Evolutionary conservation across 2,888 invertebrate genomes (phyloP), one percentile per base, ranked within the genome.

Genomic region (Drosophila ezoana): DNA sequence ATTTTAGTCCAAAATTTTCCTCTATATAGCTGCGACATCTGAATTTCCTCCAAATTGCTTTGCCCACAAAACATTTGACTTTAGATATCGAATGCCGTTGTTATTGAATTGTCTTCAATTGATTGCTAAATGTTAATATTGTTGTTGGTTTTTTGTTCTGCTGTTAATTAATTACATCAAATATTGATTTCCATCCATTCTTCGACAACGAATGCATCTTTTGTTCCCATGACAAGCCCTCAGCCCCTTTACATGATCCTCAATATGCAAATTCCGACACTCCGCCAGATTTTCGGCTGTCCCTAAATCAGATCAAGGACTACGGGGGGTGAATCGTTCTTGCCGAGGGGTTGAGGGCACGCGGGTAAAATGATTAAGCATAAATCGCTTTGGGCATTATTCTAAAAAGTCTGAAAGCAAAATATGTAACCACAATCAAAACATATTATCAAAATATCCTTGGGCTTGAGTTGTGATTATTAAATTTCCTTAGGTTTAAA

Each of bases 141-240:
- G 80, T 73, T 85, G 77, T 72, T 72, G 69, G 63, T 66, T 77
- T 69, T 53, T 6, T 9, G n/a, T 35, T 37, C 16, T 76, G 79
- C 76, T 75, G 73, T 86, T 89, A 89, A 86, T 89, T 86, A 89
- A 86, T 89, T 89, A 89, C 80, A 78, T 85, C 89, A 89, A 89
- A 89, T 86, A 87, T 89, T 86, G 89, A 86, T 89, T 85, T 77
- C 69, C 33, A 71, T 63, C 75, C 69, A 77, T 86, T 87, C 80
- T 84, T 64, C 13, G 64, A 47, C 45, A 48, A 47, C 70, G 66
- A 70, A 76, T 73, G 72, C 73, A 53, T 67, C 85, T 60, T 87
- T 86, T 86, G 89, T 86, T 89, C 86, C 85, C 86, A 86, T 89
- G 89, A 74, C 87, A 81, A 66, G 68, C 76, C 88, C 88, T 79